Evolutionary conservation across 2,888 invertebrate species (phyloP).

Genomic region (Morpho helenor): DNA sequence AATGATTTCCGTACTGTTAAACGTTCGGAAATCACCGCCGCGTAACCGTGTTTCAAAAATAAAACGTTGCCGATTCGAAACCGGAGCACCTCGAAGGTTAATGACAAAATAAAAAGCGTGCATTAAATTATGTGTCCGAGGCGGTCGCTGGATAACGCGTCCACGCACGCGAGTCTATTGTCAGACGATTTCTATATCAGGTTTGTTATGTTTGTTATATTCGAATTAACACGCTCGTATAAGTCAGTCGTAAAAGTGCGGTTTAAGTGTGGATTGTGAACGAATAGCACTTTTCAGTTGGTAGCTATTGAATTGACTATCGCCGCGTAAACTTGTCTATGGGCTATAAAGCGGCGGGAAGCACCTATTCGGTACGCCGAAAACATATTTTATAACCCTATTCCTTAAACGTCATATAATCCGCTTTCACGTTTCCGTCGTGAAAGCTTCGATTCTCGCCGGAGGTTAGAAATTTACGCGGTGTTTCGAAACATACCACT

Average conservation of each 20-base stretch:
- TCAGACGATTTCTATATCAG: constrained; percentile 9
- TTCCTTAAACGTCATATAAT: constrained; percentile 18
- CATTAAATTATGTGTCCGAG: constrained; percentile 62
- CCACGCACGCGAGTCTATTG: constrained; percentile 48
- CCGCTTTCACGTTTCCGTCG: constrained; percentile 5
- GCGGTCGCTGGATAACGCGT: constrained; percentile 47
- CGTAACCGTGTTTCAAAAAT: constrained; percentile 74
- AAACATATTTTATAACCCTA: constrained; percentile 22
- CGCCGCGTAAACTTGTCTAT: constrained; percentile 17
- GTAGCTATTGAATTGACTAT: constrained; percentile 11
- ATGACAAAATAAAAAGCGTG: constrained; percentile 74
- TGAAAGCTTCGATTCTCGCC: constrained; percentile 15
- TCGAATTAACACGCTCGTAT: constrained; percentile 3
- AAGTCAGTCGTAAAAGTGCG: constrained; percentile 11
- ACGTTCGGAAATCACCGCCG: constrained; percentile 49
- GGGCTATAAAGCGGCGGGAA: constrained; percentile 20
- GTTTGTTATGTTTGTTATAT: constrained; percentile 15
- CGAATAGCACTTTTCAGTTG: not conserved
- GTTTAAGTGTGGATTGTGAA: constrained; percentile 2
- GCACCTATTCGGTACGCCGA: constrained; percentile 17
- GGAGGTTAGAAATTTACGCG: constrained; percentile 28
- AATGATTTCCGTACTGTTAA: constrained; percentile 40
- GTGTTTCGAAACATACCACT: constrained; percentile 31
- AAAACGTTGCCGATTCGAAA: constrained; percentile 73
- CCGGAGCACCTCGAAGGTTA: constrained; percentile 76